Conservation (phyloP, 92 coral and sea anemone genomes). For the Parazoanthus atlanticus region DNA sequence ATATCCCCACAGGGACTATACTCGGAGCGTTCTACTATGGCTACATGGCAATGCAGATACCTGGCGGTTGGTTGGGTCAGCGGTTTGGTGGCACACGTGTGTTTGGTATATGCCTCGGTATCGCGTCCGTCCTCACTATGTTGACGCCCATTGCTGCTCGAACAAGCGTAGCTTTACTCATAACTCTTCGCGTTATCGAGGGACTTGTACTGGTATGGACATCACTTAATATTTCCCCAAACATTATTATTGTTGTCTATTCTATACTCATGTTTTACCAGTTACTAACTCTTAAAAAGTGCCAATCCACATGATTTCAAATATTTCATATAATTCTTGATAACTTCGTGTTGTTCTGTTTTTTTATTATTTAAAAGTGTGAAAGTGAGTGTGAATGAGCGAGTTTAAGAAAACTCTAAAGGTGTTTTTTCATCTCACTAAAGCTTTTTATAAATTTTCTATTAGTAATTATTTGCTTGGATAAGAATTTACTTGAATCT, state of each 20-base stretch:
- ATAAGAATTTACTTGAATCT: background rate
- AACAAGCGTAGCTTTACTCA: conserved; percentile 89
- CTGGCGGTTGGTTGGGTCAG: conserved; percentile 97
- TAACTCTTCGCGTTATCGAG: conserved; percentile 87
- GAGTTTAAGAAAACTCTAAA: too few relatives aligned
- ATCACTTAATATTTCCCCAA: background rate
- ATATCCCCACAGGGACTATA: conserved; percentile 74
- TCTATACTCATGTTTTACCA: too few relatives aligned
- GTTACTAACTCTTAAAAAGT: too few relatives aligned
- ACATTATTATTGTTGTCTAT: background rate
- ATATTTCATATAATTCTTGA: too few relatives aligned
- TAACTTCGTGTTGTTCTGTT: too few relatives aligned
- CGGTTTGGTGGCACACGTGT: conserved; percentile 97
- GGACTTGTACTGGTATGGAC: conserved; percentile 89
- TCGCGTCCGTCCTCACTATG: conserved; percentile 93
- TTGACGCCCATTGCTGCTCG: conserved; percentile 96
- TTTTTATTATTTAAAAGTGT: too few relatives aligned
- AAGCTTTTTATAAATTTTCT: too few relatives aligned
- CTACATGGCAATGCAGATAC: conserved; percentile 97
- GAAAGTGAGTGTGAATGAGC: too few relatives aligned
- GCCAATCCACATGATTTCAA: too few relatives aligned
- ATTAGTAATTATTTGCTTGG: too few relatives aligned
- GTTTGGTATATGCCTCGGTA: conserved; percentile 89
- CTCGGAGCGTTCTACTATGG: conserved; percentile 99
- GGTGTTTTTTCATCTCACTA: too few relatives aligned